phyloP scores from a whole-genome alignment of 2,113 vertebrate genomes.

The Orientallactaga bullata region DNA sequence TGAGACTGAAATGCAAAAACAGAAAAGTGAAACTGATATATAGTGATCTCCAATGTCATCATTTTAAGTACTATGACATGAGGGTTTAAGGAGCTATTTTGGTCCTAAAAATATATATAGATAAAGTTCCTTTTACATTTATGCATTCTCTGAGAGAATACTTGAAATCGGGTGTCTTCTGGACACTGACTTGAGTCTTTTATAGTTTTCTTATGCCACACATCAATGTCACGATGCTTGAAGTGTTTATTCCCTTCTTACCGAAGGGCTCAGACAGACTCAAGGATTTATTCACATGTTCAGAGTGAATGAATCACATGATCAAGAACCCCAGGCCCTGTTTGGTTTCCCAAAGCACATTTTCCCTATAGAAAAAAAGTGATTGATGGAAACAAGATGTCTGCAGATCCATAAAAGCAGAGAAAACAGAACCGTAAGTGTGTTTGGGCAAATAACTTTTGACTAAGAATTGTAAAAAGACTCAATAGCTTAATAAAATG shows the following conservation, averaged over 20 bases:
- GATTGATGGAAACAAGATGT: not conserved
- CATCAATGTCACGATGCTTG: not conserved
- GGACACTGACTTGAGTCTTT: not conserved
- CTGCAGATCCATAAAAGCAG: not conserved
- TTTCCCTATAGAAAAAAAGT: no score
- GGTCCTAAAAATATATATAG: no score
- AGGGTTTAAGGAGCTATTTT: not conserved
- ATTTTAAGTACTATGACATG: not conserved
- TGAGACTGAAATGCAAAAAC: not conserved
- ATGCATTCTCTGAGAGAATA: not conserved
- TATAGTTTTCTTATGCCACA: not conserved
- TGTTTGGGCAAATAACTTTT: not conserved
- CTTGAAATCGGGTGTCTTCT: not conserved
- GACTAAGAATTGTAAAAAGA: not conserved
- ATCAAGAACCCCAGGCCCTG: not conserved
- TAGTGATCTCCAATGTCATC: not conserved
- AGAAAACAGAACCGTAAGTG: not conserved
- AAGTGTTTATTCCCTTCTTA: conserved; percentile 1
- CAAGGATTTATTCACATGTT: not conserved
- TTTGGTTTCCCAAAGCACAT: no score
- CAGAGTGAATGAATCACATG: not conserved
- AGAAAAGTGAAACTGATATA: not conserved
- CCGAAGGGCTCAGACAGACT: not conserved
- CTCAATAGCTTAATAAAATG: not conserved
- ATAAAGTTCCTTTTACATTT: not conserved